Percentiles rank a stretch among this genome's conserved stretches.
Evolutionary conservation across 1,140 invertebrate species (phyloP).

Genomic region (Leguminivora glycinivorella): DNA sequence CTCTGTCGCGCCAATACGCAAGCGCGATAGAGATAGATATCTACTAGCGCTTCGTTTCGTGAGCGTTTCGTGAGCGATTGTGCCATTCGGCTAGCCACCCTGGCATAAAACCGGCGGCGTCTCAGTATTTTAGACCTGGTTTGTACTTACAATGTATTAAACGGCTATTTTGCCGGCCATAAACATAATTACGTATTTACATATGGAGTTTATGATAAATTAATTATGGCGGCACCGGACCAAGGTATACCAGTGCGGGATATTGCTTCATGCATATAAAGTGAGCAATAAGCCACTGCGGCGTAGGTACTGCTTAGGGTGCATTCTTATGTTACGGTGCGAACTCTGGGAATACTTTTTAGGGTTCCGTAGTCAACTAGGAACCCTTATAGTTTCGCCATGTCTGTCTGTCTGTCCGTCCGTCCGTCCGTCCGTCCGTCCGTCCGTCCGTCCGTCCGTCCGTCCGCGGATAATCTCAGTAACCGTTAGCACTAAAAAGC

Average conservation of each 20-base stretch:
- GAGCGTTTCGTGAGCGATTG: no score
- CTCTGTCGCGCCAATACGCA: no score
- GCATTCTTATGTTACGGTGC: constrained; percentile 33
- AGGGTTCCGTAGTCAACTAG: no score
- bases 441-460: no score
- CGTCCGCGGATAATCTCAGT: no score
- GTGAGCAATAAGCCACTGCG: constrained; percentile 54
- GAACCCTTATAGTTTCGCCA: no score
- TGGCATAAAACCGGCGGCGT: neutral
- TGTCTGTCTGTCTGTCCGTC: no score
- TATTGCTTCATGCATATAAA: constrained; percentile 64
- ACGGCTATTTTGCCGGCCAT: neutral
- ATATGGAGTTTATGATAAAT: constrained; percentile 50
- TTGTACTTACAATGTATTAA: neutral
- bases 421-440: no score
- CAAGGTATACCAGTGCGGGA: constrained; percentile 48
- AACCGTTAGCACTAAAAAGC: no score
- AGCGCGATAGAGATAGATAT: no score
- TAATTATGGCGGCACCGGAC: constrained; percentile 51
- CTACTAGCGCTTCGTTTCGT: no score
- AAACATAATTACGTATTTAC: constrained; percentile 22
- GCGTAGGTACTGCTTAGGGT: constrained; percentile 8
- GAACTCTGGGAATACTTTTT: constrained; percentile 22
- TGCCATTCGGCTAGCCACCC: no score
- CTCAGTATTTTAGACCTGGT: neutral